phyloP scores from a whole-genome alignment of 2,797 vertebrate species.

The Harpagifer antarcticus region DNA sequence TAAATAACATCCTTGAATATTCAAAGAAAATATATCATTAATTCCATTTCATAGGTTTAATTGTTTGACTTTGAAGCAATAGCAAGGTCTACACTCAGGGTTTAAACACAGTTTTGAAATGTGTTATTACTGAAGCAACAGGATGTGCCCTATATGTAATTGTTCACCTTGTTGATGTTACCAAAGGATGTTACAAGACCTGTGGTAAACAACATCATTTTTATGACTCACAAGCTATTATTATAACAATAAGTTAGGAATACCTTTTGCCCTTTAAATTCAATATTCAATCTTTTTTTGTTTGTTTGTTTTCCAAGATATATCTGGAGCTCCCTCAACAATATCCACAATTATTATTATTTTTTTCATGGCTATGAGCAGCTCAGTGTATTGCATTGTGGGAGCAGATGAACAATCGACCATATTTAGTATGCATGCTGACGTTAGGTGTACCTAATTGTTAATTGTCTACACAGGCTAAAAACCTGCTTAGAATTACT shows the following conservation, averaged over 20 bases:
- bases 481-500: neutral
- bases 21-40: slow-evolving; percentile 4
- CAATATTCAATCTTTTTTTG: neutral
- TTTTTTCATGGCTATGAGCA: neutral
- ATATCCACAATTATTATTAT: neutral
- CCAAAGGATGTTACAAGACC: neutral
- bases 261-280: neutral
- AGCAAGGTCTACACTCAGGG: neutral
- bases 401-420: too few species aligned
- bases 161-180: neutral
- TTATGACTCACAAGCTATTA: neutral
- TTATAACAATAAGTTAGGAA: neutral
- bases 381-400: neutral
- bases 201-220: neutral
- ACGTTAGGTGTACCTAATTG: neutral
- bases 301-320: neutral
- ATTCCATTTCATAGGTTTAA: neutral
- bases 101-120: slow-evolving; percentile 2
- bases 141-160: neutral
- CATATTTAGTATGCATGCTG: slow-evolving; percentile 3
- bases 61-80: slow-evolving; percentile 4
- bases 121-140: neutral
- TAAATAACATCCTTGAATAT: slow-evolving; percentile 25
- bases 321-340: slow-evolving; percentile 8
- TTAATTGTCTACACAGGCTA: neutral